These are phyloP conservation scores for Coelogynopora nodosa DNA, from an alignment of 2,888 invertebrate genomes.

Conservation along the genomic window DNA sequence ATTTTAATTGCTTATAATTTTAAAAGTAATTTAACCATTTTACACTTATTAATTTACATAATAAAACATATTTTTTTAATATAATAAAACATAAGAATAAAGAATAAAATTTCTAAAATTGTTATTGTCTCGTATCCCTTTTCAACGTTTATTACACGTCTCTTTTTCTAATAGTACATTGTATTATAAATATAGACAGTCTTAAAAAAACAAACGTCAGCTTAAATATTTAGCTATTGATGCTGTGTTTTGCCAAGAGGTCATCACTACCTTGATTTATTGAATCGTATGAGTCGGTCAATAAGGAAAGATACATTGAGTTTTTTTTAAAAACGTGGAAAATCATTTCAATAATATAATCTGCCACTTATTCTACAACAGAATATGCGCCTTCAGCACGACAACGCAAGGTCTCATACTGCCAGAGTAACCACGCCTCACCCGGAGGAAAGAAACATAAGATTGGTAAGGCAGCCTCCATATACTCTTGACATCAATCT, in stretches of 20 bases:
- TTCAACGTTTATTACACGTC: too few species aligned
- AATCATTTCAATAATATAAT: not conserved
- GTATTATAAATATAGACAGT: too few species aligned
- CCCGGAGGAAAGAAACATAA: not conserved
- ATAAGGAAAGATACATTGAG: not conserved
- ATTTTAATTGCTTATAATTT: too few species aligned
- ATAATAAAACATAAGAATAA: too few species aligned
- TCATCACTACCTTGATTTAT: not conserved
- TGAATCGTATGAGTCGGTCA: not conserved
- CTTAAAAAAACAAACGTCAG: too few species aligned
- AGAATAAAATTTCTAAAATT: too few species aligned
- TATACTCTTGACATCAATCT: not conserved
- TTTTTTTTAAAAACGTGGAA: not conserved
- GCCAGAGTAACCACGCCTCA: not conserved
- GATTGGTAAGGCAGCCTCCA: conserved; percentile 15
- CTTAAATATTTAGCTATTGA: conserved; percentile 8
- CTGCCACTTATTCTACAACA: not conserved
- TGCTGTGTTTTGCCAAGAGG: not conserved
- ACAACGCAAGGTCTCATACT: conserved; percentile 1
- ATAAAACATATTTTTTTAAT: too few species aligned
- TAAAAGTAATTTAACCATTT: too few species aligned
- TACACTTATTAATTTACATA: too few species aligned
- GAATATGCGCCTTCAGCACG: not conserved
- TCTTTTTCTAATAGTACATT: too few species aligned
- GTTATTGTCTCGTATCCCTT: too few species aligned